Evolutionary conservation across 2,797 vertebrate genomes (phyloP).

Genomic region (Crocodylus rhombifer): DNA sequence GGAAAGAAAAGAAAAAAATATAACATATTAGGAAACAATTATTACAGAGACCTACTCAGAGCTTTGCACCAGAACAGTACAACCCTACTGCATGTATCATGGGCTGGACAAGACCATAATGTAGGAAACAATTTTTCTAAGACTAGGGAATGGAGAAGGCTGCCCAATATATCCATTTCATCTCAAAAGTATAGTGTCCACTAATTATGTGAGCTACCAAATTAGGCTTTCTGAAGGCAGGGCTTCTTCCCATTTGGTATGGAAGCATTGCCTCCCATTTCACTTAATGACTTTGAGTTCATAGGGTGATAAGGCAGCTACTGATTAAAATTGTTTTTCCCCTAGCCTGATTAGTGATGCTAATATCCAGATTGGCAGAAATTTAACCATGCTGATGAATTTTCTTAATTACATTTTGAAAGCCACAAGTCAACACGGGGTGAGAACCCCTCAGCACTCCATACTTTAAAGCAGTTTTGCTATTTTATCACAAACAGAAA

Average conservation of each 20-base stretch:
- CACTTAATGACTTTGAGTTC: neutral
- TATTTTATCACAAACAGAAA: neutral
- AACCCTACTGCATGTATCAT: fast-evolving
- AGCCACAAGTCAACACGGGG: neutral
- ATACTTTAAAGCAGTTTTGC: neutral
- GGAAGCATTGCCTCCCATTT: neutral
- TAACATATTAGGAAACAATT: neutral
- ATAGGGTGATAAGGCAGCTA: neutral
- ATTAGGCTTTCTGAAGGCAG: neutral
- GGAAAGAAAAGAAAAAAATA: neutral
- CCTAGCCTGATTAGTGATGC: neutral
- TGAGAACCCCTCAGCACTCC: neutral
- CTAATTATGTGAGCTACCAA: neutral
- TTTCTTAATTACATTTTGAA: neutral
- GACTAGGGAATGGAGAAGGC: neutral
- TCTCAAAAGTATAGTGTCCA: neutral
- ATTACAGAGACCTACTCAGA: neutral
- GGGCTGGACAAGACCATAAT: neutral
- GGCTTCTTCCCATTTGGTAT: neutral
- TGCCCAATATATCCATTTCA: neutral
- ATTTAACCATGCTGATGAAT: neutral
- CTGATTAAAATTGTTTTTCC: neutral
- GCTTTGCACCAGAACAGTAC: neutral
- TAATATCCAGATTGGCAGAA: neutral
- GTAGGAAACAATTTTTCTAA: neutral